These are phyloP conservation scores for Nineta flava DNA, from an alignment of 2,888 invertebrate genomes.

Conservation along the genomic window DNA sequence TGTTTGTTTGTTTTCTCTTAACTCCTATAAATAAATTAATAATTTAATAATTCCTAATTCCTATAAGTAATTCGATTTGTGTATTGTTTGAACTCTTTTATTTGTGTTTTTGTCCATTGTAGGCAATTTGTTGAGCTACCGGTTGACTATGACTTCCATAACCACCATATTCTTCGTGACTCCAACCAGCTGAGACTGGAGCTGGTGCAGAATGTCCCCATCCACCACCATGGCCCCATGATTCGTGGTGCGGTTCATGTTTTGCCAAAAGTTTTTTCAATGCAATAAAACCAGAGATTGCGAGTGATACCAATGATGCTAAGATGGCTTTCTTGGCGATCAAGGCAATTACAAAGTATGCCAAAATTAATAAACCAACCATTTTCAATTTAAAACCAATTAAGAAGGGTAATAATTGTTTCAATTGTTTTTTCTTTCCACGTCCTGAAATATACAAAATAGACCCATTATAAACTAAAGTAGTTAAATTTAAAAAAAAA, in stretches of 20 bases:
- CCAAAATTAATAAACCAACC: conserved; percentile 33
- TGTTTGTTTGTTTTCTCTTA: no score
- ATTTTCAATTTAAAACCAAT: conserved; percentile 42
- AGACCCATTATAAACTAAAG: not conserved
- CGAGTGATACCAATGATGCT: conserved; percentile 39
- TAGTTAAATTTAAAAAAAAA: conserved; percentile 1
- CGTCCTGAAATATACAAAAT: conserved; percentile 29
- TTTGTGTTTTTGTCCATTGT: conserved; percentile 28
- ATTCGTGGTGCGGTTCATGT: not conserved
- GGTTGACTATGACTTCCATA: conserved; percentile 34
- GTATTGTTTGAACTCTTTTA: not conserved
- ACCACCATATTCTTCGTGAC: conserved; percentile 11
- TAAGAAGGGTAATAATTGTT: conserved; percentile 37
- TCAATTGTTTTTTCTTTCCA: conserved; percentile 36
- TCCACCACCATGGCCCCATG: conserved; percentile 15
- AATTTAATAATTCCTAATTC: no score
- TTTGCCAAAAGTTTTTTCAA: conserved; percentile 9
- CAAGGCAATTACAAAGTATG: conserved; percentile 38
- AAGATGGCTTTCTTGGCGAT: conserved; percentile 48
- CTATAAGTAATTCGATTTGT: no score
- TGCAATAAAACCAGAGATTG: conserved; percentile 35
- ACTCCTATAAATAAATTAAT: no score
- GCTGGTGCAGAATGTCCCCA: conserved; percentile 2
- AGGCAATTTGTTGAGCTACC: conserved; percentile 34
- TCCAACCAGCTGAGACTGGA: not conserved